Conservation (phyloP, 2,797 vertebrate species). For the Leucoraja ocellata region DNA sequence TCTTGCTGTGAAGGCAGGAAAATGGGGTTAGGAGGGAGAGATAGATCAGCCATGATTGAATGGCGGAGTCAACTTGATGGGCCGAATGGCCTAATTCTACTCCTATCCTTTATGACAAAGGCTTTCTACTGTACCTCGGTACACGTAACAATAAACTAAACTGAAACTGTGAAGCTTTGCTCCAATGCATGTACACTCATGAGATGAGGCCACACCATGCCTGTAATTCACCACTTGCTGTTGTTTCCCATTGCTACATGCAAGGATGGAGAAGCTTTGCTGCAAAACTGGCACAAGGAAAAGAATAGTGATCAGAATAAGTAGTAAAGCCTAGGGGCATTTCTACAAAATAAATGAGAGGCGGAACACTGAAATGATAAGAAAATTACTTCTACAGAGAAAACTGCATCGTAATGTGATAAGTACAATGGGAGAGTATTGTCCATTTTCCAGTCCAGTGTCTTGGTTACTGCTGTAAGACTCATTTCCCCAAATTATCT, state of each 20-base stretch:
- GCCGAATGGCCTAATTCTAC: no score
- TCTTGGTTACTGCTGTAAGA: constrained; percentile 28
- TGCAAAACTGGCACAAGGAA: not conserved
- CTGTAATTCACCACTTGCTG: not conserved
- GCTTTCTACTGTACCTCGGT: no score
- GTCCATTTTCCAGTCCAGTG: not conserved
- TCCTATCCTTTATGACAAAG: no score
- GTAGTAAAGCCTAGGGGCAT: not conserved
- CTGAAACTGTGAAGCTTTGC: no score
- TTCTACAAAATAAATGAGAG: constrained; percentile 13
- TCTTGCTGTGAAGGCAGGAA: no score
- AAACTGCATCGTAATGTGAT: not conserved
- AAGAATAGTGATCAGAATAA: constrained; percentile 15
- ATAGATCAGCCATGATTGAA: no score
- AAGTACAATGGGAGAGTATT: constrained; percentile 4
- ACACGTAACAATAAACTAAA: no score
- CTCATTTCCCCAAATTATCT: constrained; percentile 28
- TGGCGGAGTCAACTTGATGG: no score
- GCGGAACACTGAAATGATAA: constrained; percentile 13
- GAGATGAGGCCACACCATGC: not conserved
- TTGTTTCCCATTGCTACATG: not conserved
- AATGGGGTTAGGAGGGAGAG: no score
- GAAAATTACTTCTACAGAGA: constrained; percentile 19
- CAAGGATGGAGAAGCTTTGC: not conserved
- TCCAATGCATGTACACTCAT: not conserved